A percentile compares a stretch with the other conserved stretches of the same genome.
These are phyloP conservation scores for Euplagia quadripunctaria DNA, from an alignment of 2,888 invertebrate genomes.

Conservation along the genomic window DNA sequence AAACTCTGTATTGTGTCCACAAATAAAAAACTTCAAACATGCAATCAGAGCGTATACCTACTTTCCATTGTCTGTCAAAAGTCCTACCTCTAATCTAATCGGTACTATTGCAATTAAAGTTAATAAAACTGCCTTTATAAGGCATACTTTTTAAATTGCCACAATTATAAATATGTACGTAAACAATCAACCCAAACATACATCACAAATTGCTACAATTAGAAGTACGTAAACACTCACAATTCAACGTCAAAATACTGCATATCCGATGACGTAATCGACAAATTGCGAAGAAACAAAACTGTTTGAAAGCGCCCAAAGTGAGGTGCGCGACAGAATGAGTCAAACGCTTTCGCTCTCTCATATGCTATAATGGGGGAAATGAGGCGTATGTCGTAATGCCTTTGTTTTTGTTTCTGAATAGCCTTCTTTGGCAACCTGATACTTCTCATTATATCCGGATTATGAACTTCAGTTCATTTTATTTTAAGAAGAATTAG, in stretches of 20 bases:
- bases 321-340: conserved; percentile 6
- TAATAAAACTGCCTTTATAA: too few relatives aligned
- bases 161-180: not conserved
- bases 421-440: not conserved
- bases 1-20: too few relatives aligned
- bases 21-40: too few relatives aligned
- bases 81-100: too few relatives aligned
- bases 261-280: conserved; percentile 36
- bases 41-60: too few relatives aligned
- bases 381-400: conserved; percentile 18
- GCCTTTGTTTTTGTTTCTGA: conserved; percentile 5
- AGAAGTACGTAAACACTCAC: conserved; percentile 11
- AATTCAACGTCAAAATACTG: conserved; percentile 6
- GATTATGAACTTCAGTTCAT: not conserved
- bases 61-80: too few relatives aligned
- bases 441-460: not conserved
- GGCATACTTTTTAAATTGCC: not conserved
- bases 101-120: too few relatives aligned
- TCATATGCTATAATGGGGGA: conserved; percentile 18
- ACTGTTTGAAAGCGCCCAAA: conserved; percentile 42
- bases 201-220: not conserved
- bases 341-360: conserved; percentile 19
- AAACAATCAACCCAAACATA: not conserved
- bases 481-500: not conserved
- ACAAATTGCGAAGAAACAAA: conserved; percentile 44